Conservation (phyloP, 1,140 invertebrate genomes). For the Drosophila azteca region DNA sequence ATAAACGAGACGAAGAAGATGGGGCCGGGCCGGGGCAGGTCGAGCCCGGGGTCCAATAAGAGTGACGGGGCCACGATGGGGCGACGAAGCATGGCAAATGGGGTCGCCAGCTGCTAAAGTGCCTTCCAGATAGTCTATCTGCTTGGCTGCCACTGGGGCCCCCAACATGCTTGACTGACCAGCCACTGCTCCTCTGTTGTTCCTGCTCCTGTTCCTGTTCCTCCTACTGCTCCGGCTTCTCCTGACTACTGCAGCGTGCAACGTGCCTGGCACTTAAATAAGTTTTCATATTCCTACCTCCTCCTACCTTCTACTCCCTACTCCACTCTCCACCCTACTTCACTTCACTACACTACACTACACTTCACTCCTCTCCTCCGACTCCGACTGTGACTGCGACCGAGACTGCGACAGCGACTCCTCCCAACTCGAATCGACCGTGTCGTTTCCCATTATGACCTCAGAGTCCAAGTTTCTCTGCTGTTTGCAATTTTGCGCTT, state of each 20-base stretch:
- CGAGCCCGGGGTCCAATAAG: too few species aligned
- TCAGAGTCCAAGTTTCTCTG: slow-evolving; percentile 49
- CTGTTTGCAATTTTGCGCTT: slow-evolving; percentile 59
- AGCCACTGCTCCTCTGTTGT: neutral
- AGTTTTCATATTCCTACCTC: slow-evolving; percentile 61
- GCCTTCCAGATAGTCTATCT: slow-evolving; percentile 64
- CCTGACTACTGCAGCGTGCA: slow-evolving; percentile 69
- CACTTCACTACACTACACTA: slow-evolving; percentile 14
- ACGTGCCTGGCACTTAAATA: slow-evolving; percentile 80
- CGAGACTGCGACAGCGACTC: neutral
- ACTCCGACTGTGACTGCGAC: neutral
- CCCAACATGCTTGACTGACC: slow-evolving; percentile 43
- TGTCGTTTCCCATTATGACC: slow-evolving; percentile 68
- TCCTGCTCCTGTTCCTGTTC: slow-evolving; percentile 27
- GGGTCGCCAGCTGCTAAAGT: slow-evolving; percentile 64
- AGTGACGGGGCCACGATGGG: slow-evolving; percentile 19
- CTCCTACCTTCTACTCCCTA: neutral
- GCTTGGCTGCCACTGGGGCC: slow-evolving; percentile 27
- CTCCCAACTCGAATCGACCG: slow-evolving; percentile 30
- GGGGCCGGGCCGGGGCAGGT: too few species aligned
- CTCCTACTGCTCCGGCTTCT: slow-evolving; percentile 30
- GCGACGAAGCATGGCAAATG: slow-evolving; percentile 64
- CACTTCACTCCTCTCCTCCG: slow-evolving; percentile 5
- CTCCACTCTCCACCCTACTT: neutral
- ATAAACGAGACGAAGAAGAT: slow-evolving; percentile 48